These are phyloP conservation scores for Delichon dasypus DNA, from an alignment of 2,797 vertebrate genomes.

Conservation along the genomic window DNA sequence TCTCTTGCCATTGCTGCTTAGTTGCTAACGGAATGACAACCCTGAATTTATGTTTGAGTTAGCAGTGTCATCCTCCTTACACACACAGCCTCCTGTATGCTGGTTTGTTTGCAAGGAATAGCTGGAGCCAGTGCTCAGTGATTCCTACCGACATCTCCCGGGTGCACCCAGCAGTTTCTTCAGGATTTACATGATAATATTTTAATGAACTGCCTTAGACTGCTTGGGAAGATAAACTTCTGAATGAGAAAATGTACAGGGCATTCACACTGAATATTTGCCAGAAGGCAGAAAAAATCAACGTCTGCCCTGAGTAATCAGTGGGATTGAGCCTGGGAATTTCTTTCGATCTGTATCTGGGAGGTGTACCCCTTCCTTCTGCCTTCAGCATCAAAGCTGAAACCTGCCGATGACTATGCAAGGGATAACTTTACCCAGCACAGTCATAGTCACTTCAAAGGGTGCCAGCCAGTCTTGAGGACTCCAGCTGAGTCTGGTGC, in stretches of 20 bases:
- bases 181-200: background rate
- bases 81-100: background rate
- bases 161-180: background rate
- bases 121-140: background rate
- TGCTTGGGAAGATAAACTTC: background rate
- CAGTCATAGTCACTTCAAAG: background rate
- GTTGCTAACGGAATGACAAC: constrained; percentile 1
- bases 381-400: background rate
- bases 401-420: background rate
- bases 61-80: background rate
- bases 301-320: background rate
- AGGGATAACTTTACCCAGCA: background rate
- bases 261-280: background rate
- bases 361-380: background rate
- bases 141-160: background rate
- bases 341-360: background rate
- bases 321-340: background rate
- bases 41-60: background rate
- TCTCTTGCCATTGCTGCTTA: background rate
- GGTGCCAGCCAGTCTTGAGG: background rate
- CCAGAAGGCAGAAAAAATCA: background rate
- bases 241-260: background rate
- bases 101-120: background rate
- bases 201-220: background rate
- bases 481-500: background rate